A percentile compares a stretch with the other conserved stretches of the same genome.
These are phyloP conservation scores for Galleria mellonella DNA, from an alignment of 1,140 invertebrate genomes.

Conservation along the genomic window DNA sequence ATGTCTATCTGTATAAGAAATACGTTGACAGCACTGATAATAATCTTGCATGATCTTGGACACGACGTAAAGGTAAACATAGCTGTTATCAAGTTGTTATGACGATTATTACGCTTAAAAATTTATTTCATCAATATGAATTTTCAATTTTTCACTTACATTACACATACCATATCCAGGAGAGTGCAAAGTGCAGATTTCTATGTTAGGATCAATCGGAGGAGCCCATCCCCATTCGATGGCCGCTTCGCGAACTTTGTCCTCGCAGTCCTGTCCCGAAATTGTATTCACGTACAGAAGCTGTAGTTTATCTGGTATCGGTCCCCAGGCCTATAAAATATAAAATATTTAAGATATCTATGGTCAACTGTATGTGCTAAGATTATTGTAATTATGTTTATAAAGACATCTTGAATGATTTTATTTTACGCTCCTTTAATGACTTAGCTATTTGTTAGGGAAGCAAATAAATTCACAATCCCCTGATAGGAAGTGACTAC, in stretches of 20 bases:
- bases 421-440: too few species aligned
- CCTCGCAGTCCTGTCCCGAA: slow-evolving; percentile 1
- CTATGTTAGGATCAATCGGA: slow-evolving; percentile 1
- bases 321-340: slow-evolving; percentile 2
- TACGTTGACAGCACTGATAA: too few species aligned
- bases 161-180: slow-evolving; percentile 16
- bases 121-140: background rate
- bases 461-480: too few species aligned
- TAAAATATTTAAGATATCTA: slow-evolving; percentile 3
- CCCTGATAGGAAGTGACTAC: too few species aligned
- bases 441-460: too few species aligned
- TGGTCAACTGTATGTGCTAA: background rate
- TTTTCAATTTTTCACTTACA: slow-evolving; percentile 12
- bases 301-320: slow-evolving; percentile 3
- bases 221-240: background rate
- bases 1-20: too few species aligned
- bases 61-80: too few species aligned
- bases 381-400: background rate
- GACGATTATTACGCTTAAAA: too few species aligned
- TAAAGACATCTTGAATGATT: too few species aligned
- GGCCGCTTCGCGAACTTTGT: background rate
- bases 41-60: too few species aligned
- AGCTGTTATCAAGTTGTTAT: too few species aligned
- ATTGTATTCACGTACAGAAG: slow-evolving; percentile 7
- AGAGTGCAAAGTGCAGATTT: slow-evolving; percentile 20